Base-by-base conservation (phyloP, 2,888 invertebrate genomes). In the Orthosia incerta region DNA sequence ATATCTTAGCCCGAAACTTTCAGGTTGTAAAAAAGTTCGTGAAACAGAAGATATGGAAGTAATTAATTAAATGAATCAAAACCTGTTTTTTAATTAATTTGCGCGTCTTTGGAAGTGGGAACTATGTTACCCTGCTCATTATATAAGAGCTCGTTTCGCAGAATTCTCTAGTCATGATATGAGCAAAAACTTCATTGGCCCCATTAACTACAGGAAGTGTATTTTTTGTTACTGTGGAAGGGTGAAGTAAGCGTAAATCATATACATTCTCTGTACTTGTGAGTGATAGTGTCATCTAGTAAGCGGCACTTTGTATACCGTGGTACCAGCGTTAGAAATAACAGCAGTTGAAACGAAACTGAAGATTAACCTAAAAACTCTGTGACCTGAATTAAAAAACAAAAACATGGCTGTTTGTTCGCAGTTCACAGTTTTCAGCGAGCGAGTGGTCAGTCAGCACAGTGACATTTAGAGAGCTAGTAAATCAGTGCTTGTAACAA, bases 1-100 rank as follows among this genome's bases (percentile, higher is more conserved):
- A 89, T 89, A 90, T 88, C 79, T 87, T 84, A 82, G 76, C 80
- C 79, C 71, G 69, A 87, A 90, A 89, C 87, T 90, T 91, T 87
- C 76, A 74, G 81, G 80, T 76, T 80, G 80, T 86, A 85, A 85
- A 89, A 91, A 89, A 81, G 77, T 87, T 89, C 48, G 57, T 66
- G 59, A 82, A 85, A 86, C 81, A 81, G 87, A 88, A 86, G 82
- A 88, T 87, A 86, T 79, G 78, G 82, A 79, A 83, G 84, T 78
- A 86, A 88, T 87, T 89, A 89, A 89, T 86, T 80, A 84, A 85
- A 86, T 85, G 85, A 85, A 86, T 84, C 80, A 84, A 85, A 88
- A 83, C 80, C 80, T 74, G 75, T 73, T 71, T 80, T 83, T 80
- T 76, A 80, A 82, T 82, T 80, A 82, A 77, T 81, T 78, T 71